Percentiles rank a stretch among this genome's conserved stretches.
These are phyloP conservation scores for Drosophila quinaria DNA, from an alignment of 2,888 invertebrate species.

Conservation along the genomic window DNA sequence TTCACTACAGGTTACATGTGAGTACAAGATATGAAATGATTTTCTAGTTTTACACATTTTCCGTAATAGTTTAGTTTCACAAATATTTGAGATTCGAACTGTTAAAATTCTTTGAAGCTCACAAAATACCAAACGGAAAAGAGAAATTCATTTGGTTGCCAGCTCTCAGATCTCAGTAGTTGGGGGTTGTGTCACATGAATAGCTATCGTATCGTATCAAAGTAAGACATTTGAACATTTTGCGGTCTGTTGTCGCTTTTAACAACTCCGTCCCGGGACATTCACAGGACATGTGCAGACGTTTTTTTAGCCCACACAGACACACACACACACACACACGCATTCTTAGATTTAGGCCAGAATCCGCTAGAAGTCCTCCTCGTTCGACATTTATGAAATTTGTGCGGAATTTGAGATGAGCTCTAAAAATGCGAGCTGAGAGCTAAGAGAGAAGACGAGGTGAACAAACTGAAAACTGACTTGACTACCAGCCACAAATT, in stretches of 20 bases:
- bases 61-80: slow-evolving; percentile 46
- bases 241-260: slow-evolving; percentile 64
- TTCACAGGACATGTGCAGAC: slow-evolving; percentile 60
- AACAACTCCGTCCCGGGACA: slow-evolving; percentile 16
- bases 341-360: slow-evolving; percentile 55
- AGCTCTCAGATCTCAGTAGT: neutral
- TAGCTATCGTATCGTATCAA: slow-evolving; percentile 57
- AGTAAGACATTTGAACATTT: slow-evolving; percentile 82
- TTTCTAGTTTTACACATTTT: slow-evolving; percentile 24
- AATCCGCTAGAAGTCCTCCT: slow-evolving; percentile 44
- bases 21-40: neutral
- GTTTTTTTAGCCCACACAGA: slow-evolving; percentile 1
- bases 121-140: slow-evolving; percentile 63
- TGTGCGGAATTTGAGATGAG: slow-evolving; percentile 65
- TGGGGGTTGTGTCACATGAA: slow-evolving; percentile 25
- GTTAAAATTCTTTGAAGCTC: slow-evolving; percentile 71
- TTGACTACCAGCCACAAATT: slow-evolving; percentile 21
- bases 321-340: slow-evolving; percentile 7
- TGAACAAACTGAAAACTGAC: slow-evolving; percentile 60
- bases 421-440: slow-evolving; percentile 28
- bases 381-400: slow-evolving; percentile 76
- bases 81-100: slow-evolving; percentile 74
- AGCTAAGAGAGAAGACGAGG: slow-evolving; percentile 47
- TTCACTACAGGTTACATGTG: neutral
- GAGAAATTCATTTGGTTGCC: slow-evolving; percentile 50